Conservation (phyloP, 2,797 vertebrate genomes). For the Chromis chromis region DNA sequence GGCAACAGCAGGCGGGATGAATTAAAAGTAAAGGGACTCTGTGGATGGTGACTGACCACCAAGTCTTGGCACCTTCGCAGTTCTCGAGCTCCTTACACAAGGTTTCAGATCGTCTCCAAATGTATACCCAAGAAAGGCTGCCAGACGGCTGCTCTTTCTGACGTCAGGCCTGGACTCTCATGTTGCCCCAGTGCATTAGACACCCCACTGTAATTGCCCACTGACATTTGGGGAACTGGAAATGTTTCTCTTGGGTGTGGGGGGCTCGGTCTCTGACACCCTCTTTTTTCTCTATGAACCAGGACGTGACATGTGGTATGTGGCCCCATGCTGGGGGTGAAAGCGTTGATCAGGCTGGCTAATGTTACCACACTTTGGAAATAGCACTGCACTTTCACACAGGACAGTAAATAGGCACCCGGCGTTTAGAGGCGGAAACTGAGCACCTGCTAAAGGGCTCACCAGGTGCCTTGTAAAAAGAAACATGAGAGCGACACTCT, state of each 20-base stretch:
- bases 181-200: slow-evolving; percentile 50
- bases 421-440: slow-evolving; percentile 58
- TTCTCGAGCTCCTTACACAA: slow-evolving; percentile 27
- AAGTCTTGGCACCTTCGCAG: slow-evolving; percentile 44
- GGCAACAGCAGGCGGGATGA: slow-evolving; percentile 43
- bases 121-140: slow-evolving; percentile 39
- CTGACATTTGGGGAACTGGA: slow-evolving; percentile 73
- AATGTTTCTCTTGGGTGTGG: slow-evolving; percentile 76
- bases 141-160: slow-evolving; percentile 23
- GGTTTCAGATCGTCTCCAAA: slow-evolving; percentile 22
- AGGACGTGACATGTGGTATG: slow-evolving; percentile 70
- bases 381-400: slow-evolving; percentile 65
- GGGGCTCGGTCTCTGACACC: slow-evolving; percentile 31
- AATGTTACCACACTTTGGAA: slow-evolving; percentile 77
- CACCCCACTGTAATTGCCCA: slow-evolving; percentile 67
- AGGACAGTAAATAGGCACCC: slow-evolving; percentile 50
- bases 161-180: slow-evolving; percentile 51
- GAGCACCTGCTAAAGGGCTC: slow-evolving; percentile 70
- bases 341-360: slow-evolving; percentile 71
- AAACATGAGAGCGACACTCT: slow-evolving; percentile 54
- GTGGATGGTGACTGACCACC: slow-evolving; percentile 51
- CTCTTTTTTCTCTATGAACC: slow-evolving; percentile 49
- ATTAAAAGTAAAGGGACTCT: slow-evolving; percentile 60
- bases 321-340: slow-evolving; percentile 54
- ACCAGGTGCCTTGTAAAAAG: slow-evolving; percentile 62